These are phyloP conservation scores for Steinernema hermaphroditum DNA, from an alignment of 2,888 invertebrate genomes.

Conservation along the genomic window DNA sequence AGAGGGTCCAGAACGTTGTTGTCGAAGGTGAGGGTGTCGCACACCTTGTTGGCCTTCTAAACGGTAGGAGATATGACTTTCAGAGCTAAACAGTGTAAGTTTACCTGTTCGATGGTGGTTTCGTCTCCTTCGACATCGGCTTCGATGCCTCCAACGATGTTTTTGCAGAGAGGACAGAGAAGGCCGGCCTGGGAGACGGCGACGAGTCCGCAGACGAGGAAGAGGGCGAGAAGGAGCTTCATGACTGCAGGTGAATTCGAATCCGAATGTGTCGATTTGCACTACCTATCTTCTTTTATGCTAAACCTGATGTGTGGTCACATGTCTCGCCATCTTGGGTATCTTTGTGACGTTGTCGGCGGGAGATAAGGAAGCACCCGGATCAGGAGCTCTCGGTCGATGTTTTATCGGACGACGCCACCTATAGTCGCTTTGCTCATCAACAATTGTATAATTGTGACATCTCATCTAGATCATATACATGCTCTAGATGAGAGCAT, in stretches of 20 bases:
- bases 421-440: too few relatives aligned
- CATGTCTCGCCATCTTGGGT: too few relatives aligned
- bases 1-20: neutral
- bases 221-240: neutral
- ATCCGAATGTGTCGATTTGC: neutral
- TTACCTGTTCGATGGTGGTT: neutral
- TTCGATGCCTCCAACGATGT: neutral
- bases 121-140: neutral
- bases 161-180: neutral
- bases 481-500: too few relatives aligned
- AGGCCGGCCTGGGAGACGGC: neutral
- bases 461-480: too few relatives aligned
- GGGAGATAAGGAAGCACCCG: too few relatives aligned
- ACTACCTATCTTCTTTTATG: too few relatives aligned
- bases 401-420: too few relatives aligned
- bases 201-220: neutral
- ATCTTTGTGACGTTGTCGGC: too few relatives aligned
- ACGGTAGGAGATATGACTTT: neutral
- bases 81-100: neutral
- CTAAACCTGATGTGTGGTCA: too few relatives aligned
- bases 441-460: too few relatives aligned
- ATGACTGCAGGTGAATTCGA: neutral
- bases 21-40: neutral
- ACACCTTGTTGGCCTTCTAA: constrained; percentile 3
- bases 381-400: too few relatives aligned